Evolutionary conservation across 2,888 invertebrate species (phyloP), one percentile per base, ranked within the genome.

Genomic region (Operophtera brumata): DNA sequence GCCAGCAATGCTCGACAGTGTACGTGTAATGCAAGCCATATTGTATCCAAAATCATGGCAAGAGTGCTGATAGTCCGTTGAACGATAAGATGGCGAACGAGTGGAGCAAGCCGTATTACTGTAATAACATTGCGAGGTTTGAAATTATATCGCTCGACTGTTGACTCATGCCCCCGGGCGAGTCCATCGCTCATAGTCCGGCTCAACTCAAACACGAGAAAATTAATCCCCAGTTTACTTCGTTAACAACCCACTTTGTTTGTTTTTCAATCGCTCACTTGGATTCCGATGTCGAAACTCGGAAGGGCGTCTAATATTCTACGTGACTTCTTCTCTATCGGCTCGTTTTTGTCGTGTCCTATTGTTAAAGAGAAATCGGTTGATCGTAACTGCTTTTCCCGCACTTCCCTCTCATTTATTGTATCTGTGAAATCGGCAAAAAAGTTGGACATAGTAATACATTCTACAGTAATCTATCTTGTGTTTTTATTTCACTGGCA

Each of bases 241-340:
- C 71, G 74, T 73, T 80, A 74, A 75, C 73, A 66, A 69, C 66
- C 65, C 64, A 64, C 51, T 69, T 67, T 73, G 68, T 73, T 73
- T 75, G 70, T 72, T 79, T 78, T 77, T 70, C 71, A 65, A 75
- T 74, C 56, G 62, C 65, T 74, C 73, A 71, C 64, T 79, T 44
- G 45, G 44, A 40, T 56, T 47, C 48, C 35, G 12, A 70, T 41
- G 26, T 40, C 36, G 42, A 48, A 36, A 36, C 20, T 67, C 64
- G 41, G 70, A 78, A 77, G 70, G 72, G 75, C 77, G 65, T 75
- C 77, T 84, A 83, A 87, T 88, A 86, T 84, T 85, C 78, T 88
- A 87, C 88, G 88, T 87, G 88, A 88, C 87, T 82, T 71, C 71
- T 71, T 68, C 76, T 77, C 79, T 78, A 77, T 77, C 74, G 75